Conservation (phyloP, 2,797 vertebrate species). For the Microchirus variegatus region DNA sequence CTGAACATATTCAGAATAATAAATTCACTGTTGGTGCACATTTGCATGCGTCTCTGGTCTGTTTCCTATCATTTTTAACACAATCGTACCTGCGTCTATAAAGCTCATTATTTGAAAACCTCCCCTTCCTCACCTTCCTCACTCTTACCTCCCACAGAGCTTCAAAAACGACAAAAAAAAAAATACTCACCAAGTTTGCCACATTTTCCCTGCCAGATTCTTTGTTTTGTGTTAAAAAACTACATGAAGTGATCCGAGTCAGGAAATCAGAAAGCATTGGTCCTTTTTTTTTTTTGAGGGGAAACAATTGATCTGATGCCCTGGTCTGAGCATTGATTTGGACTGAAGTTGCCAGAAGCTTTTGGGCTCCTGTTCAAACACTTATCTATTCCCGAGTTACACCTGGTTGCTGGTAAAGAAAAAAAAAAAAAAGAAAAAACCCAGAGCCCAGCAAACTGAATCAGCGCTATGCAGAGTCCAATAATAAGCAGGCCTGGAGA, state of each 20-base stretch:
- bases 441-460: conserved; percentile 41
- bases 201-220: neutral
- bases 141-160: conserved; percentile 30
- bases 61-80: conserved; percentile 60
- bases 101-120: conserved; percentile 64
- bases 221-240: conserved; percentile 19
- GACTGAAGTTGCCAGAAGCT: conserved; percentile 63
- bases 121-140: conserved; percentile 34
- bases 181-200: conserved; percentile 30
- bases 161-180: conserved; percentile 28
- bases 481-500: conserved; percentile 58
- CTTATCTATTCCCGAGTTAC: conserved; percentile 62
- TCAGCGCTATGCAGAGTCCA: conserved; percentile 56
- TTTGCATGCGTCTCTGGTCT: conserved; percentile 70
- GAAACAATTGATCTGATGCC: conserved; percentile 51
- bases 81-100: conserved; percentile 35
- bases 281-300: conserved; percentile 28
- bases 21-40: conserved; percentile 68
- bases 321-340: conserved; percentile 62
- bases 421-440: too few relatives aligned
- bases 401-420: conserved; percentile 59
- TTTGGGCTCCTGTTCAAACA: conserved; percentile 67
- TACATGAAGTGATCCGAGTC: conserved; percentile 32
- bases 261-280: conserved; percentile 18
- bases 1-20: conserved; percentile 74